Percentiles rank a stretch among this genome's conserved stretches.
Conservation (phyloP, 2,797 vertebrate genomes). For the Sandelia bainsii region DNA sequence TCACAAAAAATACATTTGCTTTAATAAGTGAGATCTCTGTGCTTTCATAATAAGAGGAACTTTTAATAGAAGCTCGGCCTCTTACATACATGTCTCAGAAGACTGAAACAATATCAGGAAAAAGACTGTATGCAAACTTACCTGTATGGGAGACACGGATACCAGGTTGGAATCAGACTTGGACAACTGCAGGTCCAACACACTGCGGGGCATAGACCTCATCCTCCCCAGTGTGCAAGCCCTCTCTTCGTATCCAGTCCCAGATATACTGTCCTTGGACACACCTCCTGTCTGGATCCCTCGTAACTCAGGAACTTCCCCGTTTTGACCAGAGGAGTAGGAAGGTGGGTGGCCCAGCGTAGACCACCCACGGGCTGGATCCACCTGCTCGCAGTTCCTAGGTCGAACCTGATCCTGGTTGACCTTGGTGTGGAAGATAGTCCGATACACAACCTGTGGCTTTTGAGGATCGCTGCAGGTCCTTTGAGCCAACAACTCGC, state of each 20-base stretch:
- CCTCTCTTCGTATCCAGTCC: conserved; percentile 89
- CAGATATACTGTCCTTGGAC: conserved; percentile 49
- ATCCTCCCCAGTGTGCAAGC: conserved; percentile 96
- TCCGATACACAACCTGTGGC: conserved; percentile 93
- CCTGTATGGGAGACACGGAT: conserved; percentile 88
- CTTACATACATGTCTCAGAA: conserved; percentile 8
- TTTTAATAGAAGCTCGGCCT: conserved; percentile 3
- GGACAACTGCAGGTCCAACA: conserved; percentile 92
- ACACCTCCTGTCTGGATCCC: conserved; percentile 47
- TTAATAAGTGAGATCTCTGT: neutral
- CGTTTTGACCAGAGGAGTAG: conserved; percentile 70
- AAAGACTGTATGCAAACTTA: conserved; percentile 19
- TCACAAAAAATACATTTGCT: conserved; percentile 18
- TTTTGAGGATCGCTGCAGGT: conserved; percentile 82
- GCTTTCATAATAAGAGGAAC: neutral
- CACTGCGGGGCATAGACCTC: conserved; percentile 91
- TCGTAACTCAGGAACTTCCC: conserved; percentile 79
- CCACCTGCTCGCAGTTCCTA: conserved; percentile 49
- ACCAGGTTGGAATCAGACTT: conserved; percentile 96
- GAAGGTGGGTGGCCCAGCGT: conserved; percentile 53
- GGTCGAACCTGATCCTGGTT: conserved; percentile 81
- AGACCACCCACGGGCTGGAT: conserved; percentile 59
- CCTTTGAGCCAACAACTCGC: conserved; percentile 70
- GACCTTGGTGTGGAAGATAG: conserved; percentile 92
- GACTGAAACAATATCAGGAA: neutral